Base-by-base conservation (phyloP, 2,888 invertebrate species). In the Protodeltote pygarga region DNA sequence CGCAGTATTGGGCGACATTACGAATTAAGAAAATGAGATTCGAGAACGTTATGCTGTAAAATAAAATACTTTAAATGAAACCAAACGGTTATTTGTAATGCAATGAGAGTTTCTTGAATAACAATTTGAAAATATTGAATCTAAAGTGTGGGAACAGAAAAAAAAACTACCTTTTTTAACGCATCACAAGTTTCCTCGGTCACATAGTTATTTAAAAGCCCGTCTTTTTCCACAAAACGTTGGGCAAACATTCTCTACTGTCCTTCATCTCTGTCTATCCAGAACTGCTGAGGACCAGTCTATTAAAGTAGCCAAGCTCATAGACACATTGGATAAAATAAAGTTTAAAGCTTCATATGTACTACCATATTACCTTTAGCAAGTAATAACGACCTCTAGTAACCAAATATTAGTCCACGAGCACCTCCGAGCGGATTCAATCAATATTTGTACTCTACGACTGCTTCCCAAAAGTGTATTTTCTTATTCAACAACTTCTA, bases 391-490 rank as follows among this genome's bases (percentile, higher is more conserved):
- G 81, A 86, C 78, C 79, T 77, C 76, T 77, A 75, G 77, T 73
- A 73, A 69, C 61, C 81, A 87, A 91, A 91, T 87, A 89, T 90
- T 89, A 71, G 84, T 79, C 70, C 79, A 83, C 83, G 83, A 74
- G 79, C 83, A 86, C 86, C 84, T 86, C 74, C 79, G 79, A 85
- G 83, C 85, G 82, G 87, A 89, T 88, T 89, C 86, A 71, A 80
- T 82, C 68, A 91, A 91, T 91, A 90, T 91, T 91, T 91, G 85
- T 84, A 73, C 72, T 78, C 78, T 77, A 78, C 85, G 81, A 83
- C 81, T 87, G 83, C 83, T 85, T 85, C 84, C 83, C 84, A 83
- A 84, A 84, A 85, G 84, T 83, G 80, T 89, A 87, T 89, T 88
- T 89, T 89, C 86, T 84, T 76, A 88, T 81, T 79, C 87, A 89